These are phyloP conservation scores for Brachionus paranguensis DNA, from an alignment of 1,140 invertebrate species.

Conservation along the genomic window DNA sequence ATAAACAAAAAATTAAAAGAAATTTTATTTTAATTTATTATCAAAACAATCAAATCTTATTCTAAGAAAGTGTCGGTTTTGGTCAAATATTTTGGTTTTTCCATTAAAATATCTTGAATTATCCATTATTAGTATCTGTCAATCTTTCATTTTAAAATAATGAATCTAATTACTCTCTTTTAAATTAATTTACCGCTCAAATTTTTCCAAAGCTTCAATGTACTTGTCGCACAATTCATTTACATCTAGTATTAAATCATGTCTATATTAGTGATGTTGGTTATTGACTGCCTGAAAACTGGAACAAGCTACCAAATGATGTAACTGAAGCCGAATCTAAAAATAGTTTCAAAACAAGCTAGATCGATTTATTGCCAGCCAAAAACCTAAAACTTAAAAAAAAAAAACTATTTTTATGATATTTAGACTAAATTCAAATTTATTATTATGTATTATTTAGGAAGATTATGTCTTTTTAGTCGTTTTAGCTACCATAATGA, in stretches of 20 bases:
- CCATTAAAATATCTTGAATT: constrained; percentile 24
- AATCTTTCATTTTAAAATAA: constrained; percentile 7
- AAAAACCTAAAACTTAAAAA: too few species aligned
- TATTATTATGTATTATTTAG: too few species aligned
- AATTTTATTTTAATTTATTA: neutral
- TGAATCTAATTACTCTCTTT: neutral
- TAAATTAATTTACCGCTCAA: constrained; percentile 19
- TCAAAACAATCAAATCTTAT: neutral
- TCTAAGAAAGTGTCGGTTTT: neutral
- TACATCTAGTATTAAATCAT: neutral
- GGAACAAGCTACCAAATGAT: too few species aligned
- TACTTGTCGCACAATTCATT: neutral
- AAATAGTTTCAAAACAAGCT: too few species aligned
- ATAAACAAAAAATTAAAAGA: neutral
- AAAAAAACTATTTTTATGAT: too few species aligned
- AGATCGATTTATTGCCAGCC: too few species aligned
- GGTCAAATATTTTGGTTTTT: constrained; percentile 31
- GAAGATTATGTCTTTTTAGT: too few species aligned
- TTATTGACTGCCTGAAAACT: too few species aligned
- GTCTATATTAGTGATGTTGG: too few species aligned
- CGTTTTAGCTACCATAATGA: too few species aligned
- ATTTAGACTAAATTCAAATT: too few species aligned
- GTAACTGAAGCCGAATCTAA: too few species aligned
- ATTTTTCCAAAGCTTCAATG: neutral
- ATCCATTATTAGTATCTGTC: neutral